phyloP scores from a whole-genome alignment of 1,140 invertebrate species.

The Drosophila auraria region DNA sequence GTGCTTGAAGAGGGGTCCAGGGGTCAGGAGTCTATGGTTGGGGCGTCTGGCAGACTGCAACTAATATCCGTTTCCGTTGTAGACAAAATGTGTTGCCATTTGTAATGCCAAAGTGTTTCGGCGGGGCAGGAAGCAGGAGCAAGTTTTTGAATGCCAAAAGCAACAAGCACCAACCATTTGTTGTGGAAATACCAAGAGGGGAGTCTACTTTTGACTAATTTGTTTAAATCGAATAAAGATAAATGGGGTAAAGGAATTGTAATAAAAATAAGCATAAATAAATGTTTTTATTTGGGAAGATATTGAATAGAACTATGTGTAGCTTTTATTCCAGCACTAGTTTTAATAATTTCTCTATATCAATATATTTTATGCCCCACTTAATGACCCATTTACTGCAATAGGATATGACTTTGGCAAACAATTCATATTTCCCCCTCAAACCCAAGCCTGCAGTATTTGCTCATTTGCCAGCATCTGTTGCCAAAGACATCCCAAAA shows the following conservation, averaged over 20 bases:
- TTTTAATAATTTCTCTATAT: background rate
- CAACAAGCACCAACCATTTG: slow-evolving; percentile 63
- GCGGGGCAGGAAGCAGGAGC: slow-evolving; percentile 35
- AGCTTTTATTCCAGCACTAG: too few species aligned
- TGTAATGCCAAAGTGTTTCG: slow-evolving; percentile 76
- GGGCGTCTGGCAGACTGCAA: slow-evolving; percentile 64
- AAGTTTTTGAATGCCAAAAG: slow-evolving; percentile 33
- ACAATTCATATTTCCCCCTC: slow-evolving; percentile 12
- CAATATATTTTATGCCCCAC: background rate
- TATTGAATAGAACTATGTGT: too few species aligned
- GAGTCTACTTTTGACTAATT: slow-evolving; percentile 15
- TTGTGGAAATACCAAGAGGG: slow-evolving; percentile 5
- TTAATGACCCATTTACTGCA: slow-evolving; percentile 6
- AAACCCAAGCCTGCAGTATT: background rate
- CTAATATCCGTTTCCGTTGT: slow-evolving; percentile 84
- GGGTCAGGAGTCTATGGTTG: slow-evolving; percentile 8
- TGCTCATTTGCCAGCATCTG: slow-evolving; percentile 34
- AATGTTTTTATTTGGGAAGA: background rate
- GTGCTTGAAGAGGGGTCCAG: slow-evolving; percentile 1
- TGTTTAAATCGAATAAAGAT: background rate
- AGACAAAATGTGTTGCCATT: slow-evolving; percentile 84
- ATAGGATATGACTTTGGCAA: slow-evolving; percentile 7
- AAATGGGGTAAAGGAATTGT: background rate
- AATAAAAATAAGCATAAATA: too few species aligned
- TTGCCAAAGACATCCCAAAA: slow-evolving; percentile 44